Evolutionary conservation across 1,140 invertebrate genomes (phyloP), one percentile per base, ranked within the genome.

Genomic region (Berghia stephanieae): DNA sequence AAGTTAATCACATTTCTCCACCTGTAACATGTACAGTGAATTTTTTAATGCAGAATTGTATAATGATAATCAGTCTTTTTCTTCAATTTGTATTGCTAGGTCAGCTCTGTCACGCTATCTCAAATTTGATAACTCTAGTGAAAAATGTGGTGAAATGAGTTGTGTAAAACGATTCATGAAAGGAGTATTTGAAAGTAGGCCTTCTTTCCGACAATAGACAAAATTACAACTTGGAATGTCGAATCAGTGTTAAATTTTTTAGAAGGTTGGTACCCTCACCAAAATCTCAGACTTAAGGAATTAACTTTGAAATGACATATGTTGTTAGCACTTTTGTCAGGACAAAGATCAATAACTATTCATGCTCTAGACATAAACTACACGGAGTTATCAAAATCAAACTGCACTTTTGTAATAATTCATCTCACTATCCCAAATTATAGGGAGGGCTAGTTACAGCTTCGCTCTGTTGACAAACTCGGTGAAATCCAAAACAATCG

Each of bases 181-280:
- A 24, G 78, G 78, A 18, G 71, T 79, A 34, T 81, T 55, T 73
- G 71, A 81, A 43, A 18, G 72, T 4, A n/a, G 69, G 1, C 80
- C 80, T n/a, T 38, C 71, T 27, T 10, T 52, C 27, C 70, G 78
- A 3, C 67, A 63, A 34, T 81, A 81, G 27, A n/a, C 21, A 21
- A 36, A 74, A n/a, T n/a, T n/a, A n/a, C n/a, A 24, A 81, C 76
- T 10, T 81, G 70, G 80, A 57, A 81, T 77, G 70, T 77, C 0
- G 16, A 66, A 18, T 40, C 13, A 57, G 74, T 79, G 24, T 40
- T 80, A 31, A 55, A 73, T 10, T 79, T 73, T 42, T 49, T 79
- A 21, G 31, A 76, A 24, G 34, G 2, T 18, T 52, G 66, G 24
- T 21, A 38, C 36, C 66, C 44, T 6, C 8, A 34, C 27, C 4